phyloP scores from a whole-genome alignment of 2,113 vertebrate species.

The Andinoacara biseriatus region DNA sequence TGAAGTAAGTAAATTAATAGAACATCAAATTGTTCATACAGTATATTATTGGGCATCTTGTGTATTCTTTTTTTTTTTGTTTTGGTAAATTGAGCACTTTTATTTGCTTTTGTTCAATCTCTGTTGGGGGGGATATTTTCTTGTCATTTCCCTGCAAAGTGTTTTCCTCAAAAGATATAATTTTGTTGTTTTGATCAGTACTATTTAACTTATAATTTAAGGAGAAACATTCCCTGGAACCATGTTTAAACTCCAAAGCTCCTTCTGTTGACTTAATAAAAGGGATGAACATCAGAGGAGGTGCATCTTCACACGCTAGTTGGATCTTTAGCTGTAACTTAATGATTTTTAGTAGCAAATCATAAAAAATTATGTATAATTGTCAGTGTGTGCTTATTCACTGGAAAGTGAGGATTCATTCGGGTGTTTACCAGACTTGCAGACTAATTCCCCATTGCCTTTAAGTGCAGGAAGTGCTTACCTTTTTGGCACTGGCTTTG shows the following conservation, averaged over 20 bases:
- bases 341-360: background rate
- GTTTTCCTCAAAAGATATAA: background rate
- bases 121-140: background rate
- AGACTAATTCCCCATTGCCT: background rate
- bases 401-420: background rate
- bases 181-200: slow-evolving; percentile 2
- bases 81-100: background rate
- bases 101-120: background rate
- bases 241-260: slow-evolving; percentile 15
- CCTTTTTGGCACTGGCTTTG: background rate
- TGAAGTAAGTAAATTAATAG: slow-evolving; percentile 84
- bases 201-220: background rate
- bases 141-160: background rate
- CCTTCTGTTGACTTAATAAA: background rate
- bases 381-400: background rate
- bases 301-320: background rate
- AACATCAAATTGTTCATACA: background rate
- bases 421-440: background rate
- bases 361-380: background rate
- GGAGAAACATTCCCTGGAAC: background rate
- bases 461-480: slow-evolving; percentile 11
- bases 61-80: background rate
- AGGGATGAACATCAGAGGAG: slow-evolving; percentile 1
- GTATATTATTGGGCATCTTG: background rate
- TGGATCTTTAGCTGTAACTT: slow-evolving; percentile 12